Base-by-base conservation (phyloP, 1,140 invertebrate species). In the Hestina assimilis region DNA sequence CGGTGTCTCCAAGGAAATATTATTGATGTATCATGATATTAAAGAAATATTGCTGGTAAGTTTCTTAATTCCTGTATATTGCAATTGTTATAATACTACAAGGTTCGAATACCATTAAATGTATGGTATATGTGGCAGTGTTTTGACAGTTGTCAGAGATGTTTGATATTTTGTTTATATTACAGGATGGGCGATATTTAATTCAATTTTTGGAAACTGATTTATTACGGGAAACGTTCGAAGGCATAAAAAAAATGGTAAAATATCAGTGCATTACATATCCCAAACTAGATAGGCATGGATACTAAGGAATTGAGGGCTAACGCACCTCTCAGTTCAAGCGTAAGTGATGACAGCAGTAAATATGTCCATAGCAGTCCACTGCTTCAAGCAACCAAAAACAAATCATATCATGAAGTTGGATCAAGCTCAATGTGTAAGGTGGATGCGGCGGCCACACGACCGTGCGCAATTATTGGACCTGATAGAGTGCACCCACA, bases 401-500 rank as follows among this genome's bases (percentile, higher is more conserved):
- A 67, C 69, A 82, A 83, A 61, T 59, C 74, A 42, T 82, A 74
- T 75, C 74, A 82, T 48, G 80, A 83, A 68, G 75, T 76, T 61
- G 75, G 69, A 59, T 68, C 83, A 45, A 79, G 71, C 56, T 59
- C 79, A 61, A 65, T 79, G 69, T 68, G 62, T 53, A 88, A 88
- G 72, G 67, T 78, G 79, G 85, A 87, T 45, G 63, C 65, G 47
- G 68, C 64, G 57, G 51, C 59, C 45, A 35, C 66, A 59, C 75
- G 89, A 38, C 89, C 89, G 45, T 90, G 89, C 62, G 87, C 87
- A 51, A 83, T 89, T 55, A 89, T 89, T 61, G 87, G 87, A 4
- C 89, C 89, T 5, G 86, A 89, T 52, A 63, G 83, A 53, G 71
- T 84, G 19, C 43, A 79, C 20, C 80, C 85, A 9, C 76, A 72